A percentile compares a stretch with the other conserved stretches of the same genome.
Conservation (phyloP, 2,113 vertebrate species). For the Tor tambroides region DNA sequence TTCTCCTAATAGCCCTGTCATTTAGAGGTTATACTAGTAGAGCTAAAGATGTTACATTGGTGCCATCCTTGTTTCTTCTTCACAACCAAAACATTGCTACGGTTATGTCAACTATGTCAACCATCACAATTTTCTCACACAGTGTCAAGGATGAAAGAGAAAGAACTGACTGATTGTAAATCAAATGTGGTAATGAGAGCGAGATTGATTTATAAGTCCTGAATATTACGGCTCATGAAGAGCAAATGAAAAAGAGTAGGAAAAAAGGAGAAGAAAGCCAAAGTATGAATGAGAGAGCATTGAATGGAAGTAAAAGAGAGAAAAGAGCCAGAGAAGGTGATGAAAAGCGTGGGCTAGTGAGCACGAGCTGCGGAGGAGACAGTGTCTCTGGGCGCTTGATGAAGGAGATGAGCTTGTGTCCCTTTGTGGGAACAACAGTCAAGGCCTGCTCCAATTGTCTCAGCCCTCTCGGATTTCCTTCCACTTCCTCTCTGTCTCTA, state of each 20-base stretch:
- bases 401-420: conserved; percentile 27
- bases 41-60: not conserved
- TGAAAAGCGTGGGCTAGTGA: not conserved
- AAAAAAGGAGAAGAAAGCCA: not conserved
- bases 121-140: not conserved
- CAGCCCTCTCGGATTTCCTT: conserved; percentile 41
- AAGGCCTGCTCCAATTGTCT: conserved; percentile 35
- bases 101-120: not conserved
- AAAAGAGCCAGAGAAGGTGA: conserved; percentile 24
- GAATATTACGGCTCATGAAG: not conserved
- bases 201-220: not conserved
- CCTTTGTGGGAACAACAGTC: not conserved
- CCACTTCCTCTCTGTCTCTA: conserved; percentile 12
- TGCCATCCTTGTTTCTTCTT: not conserved
- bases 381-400: conserved; percentile 35
- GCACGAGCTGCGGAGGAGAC: not conserved
- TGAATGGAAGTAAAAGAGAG: not conserved
- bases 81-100: not conserved
- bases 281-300: not conserved
- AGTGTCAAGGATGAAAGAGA: not conserved
- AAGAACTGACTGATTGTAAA: not conserved
- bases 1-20: not conserved
- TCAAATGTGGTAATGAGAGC: not conserved
- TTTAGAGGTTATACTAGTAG: not conserved
- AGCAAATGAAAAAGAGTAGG: not conserved